phyloP scores from a whole-genome alignment of 1,140 invertebrate genomes.

The Diorhabda sublineata region DNA sequence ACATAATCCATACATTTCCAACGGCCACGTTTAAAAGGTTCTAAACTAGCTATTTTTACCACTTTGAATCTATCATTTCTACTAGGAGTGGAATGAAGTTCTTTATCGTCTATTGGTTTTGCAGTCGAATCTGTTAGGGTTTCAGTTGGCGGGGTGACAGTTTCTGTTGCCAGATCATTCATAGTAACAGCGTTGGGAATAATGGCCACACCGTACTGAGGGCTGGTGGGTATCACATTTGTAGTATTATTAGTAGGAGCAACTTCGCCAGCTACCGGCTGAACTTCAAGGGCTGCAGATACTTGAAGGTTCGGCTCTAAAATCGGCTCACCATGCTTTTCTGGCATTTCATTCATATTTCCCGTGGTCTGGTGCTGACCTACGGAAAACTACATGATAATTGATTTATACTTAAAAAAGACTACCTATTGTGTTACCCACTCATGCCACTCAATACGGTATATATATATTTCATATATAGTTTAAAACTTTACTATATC shows the following conservation, averaged over 20 bases:
- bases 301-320: constrained; percentile 24
- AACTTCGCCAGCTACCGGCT: constrained; percentile 24
- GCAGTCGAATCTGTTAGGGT: constrained; percentile 23
- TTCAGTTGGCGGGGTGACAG: constrained; percentile 27
- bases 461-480: neutral
- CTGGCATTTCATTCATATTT: constrained; percentile 38
- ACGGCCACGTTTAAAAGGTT: constrained; percentile 88
- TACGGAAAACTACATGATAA: constrained; percentile 37
- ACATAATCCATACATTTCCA: constrained; percentile 97
- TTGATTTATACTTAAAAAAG: constrained; percentile 6
- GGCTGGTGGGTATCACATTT: constrained; percentile 46
- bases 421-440: constrained; percentile 32
- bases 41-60: constrained; percentile 94
- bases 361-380: constrained; percentile 46
- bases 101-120: constrained; percentile 37
- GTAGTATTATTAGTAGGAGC: constrained; percentile 32
- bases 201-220: constrained; percentile 47
- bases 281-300: constrained; percentile 22
- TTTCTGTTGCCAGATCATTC: constrained; percentile 30
- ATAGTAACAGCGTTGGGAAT: constrained; percentile 34
- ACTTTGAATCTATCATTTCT: constrained; percentile 90
- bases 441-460: constrained; percentile 34
- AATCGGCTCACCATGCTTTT: constrained; percentile 26
- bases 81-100: constrained; percentile 44
- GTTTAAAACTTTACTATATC: no score